phyloP scores from a whole-genome alignment of 2,888 invertebrate genomes.

The Leistus spinibarbis region DNA sequence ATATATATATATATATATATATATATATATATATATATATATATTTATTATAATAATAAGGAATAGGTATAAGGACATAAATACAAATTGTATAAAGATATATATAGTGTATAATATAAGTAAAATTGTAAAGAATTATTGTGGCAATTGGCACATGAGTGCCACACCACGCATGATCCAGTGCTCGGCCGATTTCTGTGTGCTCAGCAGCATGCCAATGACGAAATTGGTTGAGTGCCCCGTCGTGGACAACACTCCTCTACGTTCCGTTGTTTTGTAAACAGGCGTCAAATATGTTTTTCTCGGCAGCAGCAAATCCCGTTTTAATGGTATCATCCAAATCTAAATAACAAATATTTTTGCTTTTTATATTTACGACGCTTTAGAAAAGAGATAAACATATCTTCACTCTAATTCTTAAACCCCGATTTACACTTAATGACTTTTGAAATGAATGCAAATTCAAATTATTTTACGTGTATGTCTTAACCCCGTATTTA shows the following conservation, averaged over 20 bases:
- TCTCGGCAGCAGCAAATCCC: constrained; percentile 67
- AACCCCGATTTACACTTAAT: too few relatives aligned
- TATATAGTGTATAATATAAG: not conserved
- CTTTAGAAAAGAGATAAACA: too few relatives aligned
- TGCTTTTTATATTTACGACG: too few relatives aligned
- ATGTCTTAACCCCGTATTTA: too few relatives aligned
- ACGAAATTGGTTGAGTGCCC: constrained; percentile 96
- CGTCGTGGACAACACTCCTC: constrained; percentile 87
- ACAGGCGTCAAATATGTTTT: constrained; percentile 81
- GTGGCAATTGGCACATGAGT: constrained; percentile 81
- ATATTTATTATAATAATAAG: too few relatives aligned
- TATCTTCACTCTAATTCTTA: too few relatives aligned
- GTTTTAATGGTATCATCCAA: constrained; percentile 80
- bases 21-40: too few relatives aligned
- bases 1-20: too few relatives aligned
- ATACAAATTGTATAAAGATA: not conserved
- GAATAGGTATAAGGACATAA: not conserved
- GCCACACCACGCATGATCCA: constrained; percentile 92
- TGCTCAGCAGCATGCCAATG: constrained; percentile 77
- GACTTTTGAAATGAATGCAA: too few relatives aligned
- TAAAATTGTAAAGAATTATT: constrained; percentile 51
- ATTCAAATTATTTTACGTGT: too few relatives aligned
- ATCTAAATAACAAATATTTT: too few relatives aligned
- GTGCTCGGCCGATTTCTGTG: constrained; percentile 71
- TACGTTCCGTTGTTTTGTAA: constrained; percentile 89